These are phyloP conservation scores for Lateolabrax maculatus DNA, from an alignment of 2,797 vertebrate genomes.

Conservation along the genomic window DNA sequence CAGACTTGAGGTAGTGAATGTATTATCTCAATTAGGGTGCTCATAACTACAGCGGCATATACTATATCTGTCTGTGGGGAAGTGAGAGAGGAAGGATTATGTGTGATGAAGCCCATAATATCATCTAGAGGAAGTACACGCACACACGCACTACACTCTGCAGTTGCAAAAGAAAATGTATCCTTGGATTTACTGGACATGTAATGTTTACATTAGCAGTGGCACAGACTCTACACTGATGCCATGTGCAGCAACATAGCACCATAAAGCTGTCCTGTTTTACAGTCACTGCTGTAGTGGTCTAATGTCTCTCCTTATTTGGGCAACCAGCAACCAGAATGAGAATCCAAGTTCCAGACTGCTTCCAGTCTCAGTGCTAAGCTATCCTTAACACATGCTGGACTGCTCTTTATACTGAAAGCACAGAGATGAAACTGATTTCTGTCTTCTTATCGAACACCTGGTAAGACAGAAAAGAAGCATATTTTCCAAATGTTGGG, in stretches of 20 bases:
- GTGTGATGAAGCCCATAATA: neutral
- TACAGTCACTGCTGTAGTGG: neutral
- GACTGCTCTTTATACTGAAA: slow-evolving; percentile 1
- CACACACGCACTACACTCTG: neutral
- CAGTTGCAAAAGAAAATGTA: neutral
- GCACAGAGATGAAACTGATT: neutral
- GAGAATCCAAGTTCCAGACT: neutral
- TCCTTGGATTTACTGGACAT: neutral
- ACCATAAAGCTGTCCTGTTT: slow-evolving; percentile 36
- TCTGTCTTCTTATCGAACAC: neutral
- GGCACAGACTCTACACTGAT: neutral
- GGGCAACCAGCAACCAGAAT: slow-evolving; percentile 33
- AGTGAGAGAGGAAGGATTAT: neutral
- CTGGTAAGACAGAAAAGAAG: neutral
- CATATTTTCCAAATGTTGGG: neutral
- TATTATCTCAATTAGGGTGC: neutral
- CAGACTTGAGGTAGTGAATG: neutral
- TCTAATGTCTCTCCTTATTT: slow-evolving; percentile 56
- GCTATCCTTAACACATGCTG: neutral
- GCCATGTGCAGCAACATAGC: slow-evolving; percentile 2
- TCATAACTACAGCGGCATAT: neutral
- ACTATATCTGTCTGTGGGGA: neutral
- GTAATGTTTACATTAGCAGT: slow-evolving; percentile 8
- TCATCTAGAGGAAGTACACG: neutral
- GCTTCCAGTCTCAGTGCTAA: neutral